A percentile compares a stretch with the other conserved stretches of the same genome.
phyloP scores from a whole-genome alignment of 2,888 invertebrate genomes.

The Eristalis arbustorum region DNA sequence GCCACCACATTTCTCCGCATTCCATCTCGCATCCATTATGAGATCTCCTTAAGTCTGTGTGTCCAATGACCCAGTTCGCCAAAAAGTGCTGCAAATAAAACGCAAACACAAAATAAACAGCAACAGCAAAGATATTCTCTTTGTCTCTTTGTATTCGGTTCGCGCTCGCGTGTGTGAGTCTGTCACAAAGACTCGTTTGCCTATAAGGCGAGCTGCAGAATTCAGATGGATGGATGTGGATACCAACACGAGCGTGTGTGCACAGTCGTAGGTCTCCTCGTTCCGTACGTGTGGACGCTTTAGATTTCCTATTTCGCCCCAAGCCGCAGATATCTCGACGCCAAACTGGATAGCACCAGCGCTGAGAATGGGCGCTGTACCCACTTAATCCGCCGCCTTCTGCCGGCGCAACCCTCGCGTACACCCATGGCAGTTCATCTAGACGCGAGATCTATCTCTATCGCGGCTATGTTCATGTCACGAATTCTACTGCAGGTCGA shows the following conservation, averaged over 20 bases:
- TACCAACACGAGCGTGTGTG: neutral
- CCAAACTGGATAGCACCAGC: slow-evolving; percentile 15
- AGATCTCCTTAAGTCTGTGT: slow-evolving; percentile 47
- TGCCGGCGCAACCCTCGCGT: neutral
- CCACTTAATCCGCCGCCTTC: neutral
- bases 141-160: slow-evolving; percentile 56
- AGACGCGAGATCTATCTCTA: slow-evolving; percentile 48
- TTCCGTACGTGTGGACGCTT: neutral
- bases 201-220: neutral
- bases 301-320: slow-evolving; percentile 53
- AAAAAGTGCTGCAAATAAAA: slow-evolving; percentile 55
- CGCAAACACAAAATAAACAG: slow-evolving; percentile 22
- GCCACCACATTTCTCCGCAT: slow-evolving; percentile 53
- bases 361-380: slow-evolving; percentile 31
- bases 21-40: slow-evolving; percentile 49
- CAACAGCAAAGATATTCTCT: slow-evolving; percentile 29
- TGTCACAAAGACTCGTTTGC: slow-evolving; percentile 59
- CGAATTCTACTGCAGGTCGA: slow-evolving; percentile 58
- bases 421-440: slow-evolving; percentile 22
- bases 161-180: slow-evolving; percentile 6
- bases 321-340: slow-evolving; percentile 22
- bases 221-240: neutral
- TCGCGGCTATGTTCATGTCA: slow-evolving; percentile 61
- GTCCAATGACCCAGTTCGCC: slow-evolving; percentile 65
- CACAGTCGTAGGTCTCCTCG: neutral